These are phyloP conservation scores for Amphipoea oculea DNA, from an alignment of 2,888 invertebrate species.

Conservation along the genomic window DNA sequence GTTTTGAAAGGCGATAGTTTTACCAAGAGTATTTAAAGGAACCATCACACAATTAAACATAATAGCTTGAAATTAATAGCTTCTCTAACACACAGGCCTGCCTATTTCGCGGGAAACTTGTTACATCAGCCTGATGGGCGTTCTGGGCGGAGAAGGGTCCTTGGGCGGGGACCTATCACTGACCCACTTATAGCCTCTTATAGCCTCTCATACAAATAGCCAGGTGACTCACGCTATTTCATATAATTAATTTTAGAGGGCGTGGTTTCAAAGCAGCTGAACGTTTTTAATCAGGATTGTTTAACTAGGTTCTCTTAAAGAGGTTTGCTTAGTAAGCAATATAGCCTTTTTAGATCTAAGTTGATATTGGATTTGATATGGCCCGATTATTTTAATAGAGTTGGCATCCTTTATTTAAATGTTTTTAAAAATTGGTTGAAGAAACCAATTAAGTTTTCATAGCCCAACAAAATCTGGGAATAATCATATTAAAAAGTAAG, in stretches of 20 bases:
- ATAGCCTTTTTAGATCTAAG: conserved; percentile 43
- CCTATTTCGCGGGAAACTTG: conserved; percentile 70
- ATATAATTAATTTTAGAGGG: conserved; percentile 75
- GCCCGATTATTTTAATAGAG: conserved; percentile 1
- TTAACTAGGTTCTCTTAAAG: conserved; percentile 62
- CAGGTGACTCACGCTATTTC: conserved; percentile 75
- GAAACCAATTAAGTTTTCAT: conserved; percentile 22
- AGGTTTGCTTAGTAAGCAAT: conserved; percentile 64
- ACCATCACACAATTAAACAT: conserved; percentile 1
- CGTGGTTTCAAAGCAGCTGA: conserved; percentile 76
- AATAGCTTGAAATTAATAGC: conserved; percentile 59
- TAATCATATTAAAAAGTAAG: not conserved
- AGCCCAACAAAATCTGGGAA: not conserved
- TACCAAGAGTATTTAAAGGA: not conserved
- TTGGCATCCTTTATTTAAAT: not conserved
- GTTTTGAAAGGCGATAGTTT: not conserved
- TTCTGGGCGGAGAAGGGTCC: conserved; percentile 71
- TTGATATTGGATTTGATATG: conserved; percentile 42
- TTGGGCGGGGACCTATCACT: conserved; percentile 74
- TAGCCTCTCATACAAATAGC: conserved; percentile 61
- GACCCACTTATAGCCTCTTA: conserved; percentile 65
- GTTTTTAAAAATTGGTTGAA: not conserved
- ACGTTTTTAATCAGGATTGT: conserved; percentile 70
- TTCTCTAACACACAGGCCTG: conserved; percentile 60
- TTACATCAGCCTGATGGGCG: conserved; percentile 68